Evolutionary conservation across 2,797 vertebrate species (phyloP), one percentile per base, ranked within the genome.

Genomic region (Sebastes cheni): DNA sequence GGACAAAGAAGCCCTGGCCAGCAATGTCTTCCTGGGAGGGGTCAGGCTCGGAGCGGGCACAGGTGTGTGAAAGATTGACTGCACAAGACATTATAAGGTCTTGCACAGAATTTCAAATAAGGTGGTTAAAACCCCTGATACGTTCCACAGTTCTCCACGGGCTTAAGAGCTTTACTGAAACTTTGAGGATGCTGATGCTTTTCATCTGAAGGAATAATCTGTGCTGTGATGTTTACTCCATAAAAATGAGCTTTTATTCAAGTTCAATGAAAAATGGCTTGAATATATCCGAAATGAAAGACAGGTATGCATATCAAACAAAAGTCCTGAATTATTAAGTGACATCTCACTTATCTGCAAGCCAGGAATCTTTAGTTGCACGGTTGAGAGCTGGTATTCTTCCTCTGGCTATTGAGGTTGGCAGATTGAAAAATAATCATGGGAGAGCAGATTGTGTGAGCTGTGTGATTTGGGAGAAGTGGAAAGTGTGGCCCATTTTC

Each of bases 1-100:
- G 98, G 98, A 99, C 95, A 99, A 98, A 89, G 99, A 99, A 85
- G 96, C 98, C 0, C 96, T 99, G 77, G 96, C 97, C 88, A 99
- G 98, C 84, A 99, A 99, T 5, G 94, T 98, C 83, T 99, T 99
- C 92, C 79, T 99, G 67, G 99, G 99, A 86, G 99, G 99, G 60
- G 96, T 99, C 84, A 95, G 98, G 88, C 90, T 99, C 29, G 97
- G 96, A 78, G 96, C 95, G 60, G 99, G 99, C 79, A 97, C 95
- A 50, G 98, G 99, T 94, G 42, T 27, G 79, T 81, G 42, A 80
- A 50, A n/a, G 8, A 23, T 9, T 30, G 12, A 46, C 11, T 29
- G 4, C 8, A 27, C 36, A 5, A 42, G 1, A 23, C 32, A 62
- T 58, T 55, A 8, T 39, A 27, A 56, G 56, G 27, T 25, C 22